Percentiles rank a stretch among this genome's conserved stretches.
Conservation (phyloP, 1,140 invertebrate species). For the Thaumatotibia leucotreta region DNA sequence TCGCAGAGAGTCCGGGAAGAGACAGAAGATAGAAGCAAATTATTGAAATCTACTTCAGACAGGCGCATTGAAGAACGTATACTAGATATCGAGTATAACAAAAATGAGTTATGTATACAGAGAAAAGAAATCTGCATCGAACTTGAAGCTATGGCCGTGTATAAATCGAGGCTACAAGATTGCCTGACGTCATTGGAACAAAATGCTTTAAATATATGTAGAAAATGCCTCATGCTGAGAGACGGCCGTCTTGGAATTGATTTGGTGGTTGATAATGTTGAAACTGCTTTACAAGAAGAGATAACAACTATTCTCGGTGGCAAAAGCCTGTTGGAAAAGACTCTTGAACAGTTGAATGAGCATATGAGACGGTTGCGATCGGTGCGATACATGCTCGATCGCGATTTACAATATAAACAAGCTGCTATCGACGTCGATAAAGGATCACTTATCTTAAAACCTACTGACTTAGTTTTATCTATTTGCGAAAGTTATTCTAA, state of each 20-base stretch:
- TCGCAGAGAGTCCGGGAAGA: constrained; percentile 71
- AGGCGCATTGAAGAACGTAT: constrained; percentile 86
- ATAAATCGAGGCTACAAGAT: constrained; percentile 82
- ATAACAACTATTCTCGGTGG: constrained; percentile 75
- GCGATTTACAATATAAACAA: constrained; percentile 89
- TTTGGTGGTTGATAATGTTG: constrained; percentile 84
- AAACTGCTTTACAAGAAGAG: constrained; percentile 80
- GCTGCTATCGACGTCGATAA: constrained; percentile 86
- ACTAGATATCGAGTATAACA: constrained; percentile 88
- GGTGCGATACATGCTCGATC: constrained; percentile 86
- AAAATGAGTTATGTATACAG: constrained; percentile 85
- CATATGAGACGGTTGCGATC: constrained; percentile 88
- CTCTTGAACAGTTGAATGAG: constrained; percentile 86
- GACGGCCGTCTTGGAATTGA: constrained; percentile 88
- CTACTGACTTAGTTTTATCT: constrained; percentile 82
- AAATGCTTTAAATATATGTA: constrained; percentile 81
- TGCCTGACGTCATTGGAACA: constrained; percentile 81
- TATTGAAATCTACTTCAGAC: constrained; percentile 82
- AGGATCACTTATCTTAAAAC: constrained; percentile 80
- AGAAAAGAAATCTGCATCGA: constrained; percentile 86
- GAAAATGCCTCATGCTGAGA: constrained; percentile 83
- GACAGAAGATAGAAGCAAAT: not conserved
- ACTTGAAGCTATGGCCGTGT: constrained; percentile 82
- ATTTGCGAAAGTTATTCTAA: constrained; percentile 79
- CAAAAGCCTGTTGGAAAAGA: constrained; percentile 79